Percentiles rank a stretch among this genome's conserved stretches.
phyloP scores from a whole-genome alignment of 2,113 vertebrate genomes.

The Mormyrus lacerda region DNA sequence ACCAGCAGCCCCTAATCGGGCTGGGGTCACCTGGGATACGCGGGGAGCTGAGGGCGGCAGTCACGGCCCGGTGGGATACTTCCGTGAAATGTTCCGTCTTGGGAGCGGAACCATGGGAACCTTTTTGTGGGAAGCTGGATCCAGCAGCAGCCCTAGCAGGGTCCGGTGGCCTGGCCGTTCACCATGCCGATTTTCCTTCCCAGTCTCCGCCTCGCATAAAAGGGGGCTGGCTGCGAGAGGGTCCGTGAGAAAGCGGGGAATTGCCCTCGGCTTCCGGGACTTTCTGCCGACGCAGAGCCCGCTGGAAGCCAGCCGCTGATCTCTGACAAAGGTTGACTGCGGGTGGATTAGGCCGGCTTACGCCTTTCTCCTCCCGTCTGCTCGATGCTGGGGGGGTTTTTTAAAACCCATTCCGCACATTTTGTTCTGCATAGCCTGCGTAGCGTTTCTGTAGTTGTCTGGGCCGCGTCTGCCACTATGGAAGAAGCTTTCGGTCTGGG shows the following conservation, averaged over 20 bases:
- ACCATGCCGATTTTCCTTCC: background rate
- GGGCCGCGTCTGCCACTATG: background rate
- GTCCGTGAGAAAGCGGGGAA: background rate
- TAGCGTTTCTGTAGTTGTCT: background rate
- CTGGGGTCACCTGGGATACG: background rate
- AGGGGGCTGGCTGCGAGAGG: background rate
- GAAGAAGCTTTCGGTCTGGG: background rate
- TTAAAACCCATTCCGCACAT: no score
- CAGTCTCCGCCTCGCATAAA: background rate
- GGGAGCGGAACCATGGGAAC: background rate
- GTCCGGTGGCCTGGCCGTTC: background rate
- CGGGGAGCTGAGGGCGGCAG: background rate
- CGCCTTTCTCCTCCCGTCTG: background rate
- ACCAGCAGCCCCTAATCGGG: background rate
- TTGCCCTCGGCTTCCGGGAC: background rate
- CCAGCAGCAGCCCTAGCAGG: background rate
- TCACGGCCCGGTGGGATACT: background rate
- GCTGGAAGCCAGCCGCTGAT: slow-evolving; percentile 15
- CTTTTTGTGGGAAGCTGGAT: background rate
- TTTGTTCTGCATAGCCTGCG: background rate
- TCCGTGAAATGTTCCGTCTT: background rate
- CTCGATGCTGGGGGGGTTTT: background rate
- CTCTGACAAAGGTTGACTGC: slow-evolving; percentile 21
- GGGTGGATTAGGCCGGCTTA: slow-evolving; percentile 15
- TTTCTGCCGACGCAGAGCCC: background rate